These are phyloP conservation scores for Carlito syrichta DNA, from an alignment of 2,113 vertebrate species.

Conservation along the genomic window DNA sequence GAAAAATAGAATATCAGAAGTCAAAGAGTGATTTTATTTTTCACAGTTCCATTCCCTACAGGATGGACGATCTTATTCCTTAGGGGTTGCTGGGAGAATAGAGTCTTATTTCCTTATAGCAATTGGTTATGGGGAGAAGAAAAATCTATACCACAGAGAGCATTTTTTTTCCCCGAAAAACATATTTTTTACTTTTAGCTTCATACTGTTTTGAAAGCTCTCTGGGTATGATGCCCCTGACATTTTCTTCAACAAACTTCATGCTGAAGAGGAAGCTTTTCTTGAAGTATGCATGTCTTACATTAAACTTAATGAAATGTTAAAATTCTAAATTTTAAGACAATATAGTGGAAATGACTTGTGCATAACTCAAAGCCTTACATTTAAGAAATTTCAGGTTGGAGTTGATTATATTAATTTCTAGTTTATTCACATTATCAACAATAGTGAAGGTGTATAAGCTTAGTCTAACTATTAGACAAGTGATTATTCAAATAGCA, in stretches of 20 bases:
- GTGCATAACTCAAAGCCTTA: background rate
- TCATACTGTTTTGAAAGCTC: conserved; percentile 31
- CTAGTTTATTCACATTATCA: background rate
- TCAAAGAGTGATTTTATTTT: background rate
- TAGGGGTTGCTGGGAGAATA: background rate
- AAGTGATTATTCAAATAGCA: background rate
- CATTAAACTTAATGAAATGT: background rate
- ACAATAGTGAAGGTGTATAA: background rate
- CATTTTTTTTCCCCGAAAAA: conserved; percentile 10
- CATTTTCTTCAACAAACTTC: background rate
- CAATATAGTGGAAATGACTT: background rate
- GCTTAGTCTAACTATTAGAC: background rate
- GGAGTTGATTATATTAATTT: background rate
- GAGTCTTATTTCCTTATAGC: background rate
- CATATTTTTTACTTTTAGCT: background rate
- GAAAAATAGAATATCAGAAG: background rate
- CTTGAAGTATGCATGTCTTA: background rate
- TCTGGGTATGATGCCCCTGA: background rate
- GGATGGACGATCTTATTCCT: background rate
- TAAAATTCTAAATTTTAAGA: conserved; percentile 27
- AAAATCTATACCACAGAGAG: background rate
- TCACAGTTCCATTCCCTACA: background rate
- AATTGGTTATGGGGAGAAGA: background rate
- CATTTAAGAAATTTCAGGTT: background rate
- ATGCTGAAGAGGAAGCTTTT: background rate